Evolutionary conservation across 2,888 invertebrate genomes (phyloP).

Genomic region (Pachymerium ferrugineum): DNA sequence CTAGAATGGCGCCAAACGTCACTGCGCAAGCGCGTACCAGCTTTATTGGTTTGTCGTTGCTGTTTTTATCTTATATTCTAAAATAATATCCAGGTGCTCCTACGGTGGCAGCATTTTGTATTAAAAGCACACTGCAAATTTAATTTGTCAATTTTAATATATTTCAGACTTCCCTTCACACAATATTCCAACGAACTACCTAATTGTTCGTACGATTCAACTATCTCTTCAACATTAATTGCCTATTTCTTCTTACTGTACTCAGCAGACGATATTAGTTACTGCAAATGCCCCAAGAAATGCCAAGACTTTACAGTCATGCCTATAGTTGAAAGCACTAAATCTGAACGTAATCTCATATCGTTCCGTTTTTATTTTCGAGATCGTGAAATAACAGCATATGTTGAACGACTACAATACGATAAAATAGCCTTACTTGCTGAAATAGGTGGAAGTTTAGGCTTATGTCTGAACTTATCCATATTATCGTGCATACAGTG

Average conservation of each 20-base stretch:
- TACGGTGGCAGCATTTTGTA: too few species aligned
- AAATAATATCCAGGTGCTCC: too few species aligned
- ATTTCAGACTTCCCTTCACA: not conserved
- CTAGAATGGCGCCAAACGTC: too few species aligned
- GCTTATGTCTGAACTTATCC: not conserved
- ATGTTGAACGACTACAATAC: not conserved
- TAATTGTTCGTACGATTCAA: not conserved
- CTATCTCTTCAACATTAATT: not conserved
- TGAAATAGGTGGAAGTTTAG: not conserved
- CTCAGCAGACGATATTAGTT: not conserved
- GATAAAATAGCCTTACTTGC: not conserved
- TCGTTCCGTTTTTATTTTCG: not conserved
- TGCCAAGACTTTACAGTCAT: not conserved
- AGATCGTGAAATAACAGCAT: not conserved
- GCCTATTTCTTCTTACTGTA: not conserved
- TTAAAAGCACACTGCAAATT: too few species aligned
- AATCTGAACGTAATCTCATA: not conserved
- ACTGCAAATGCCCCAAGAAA: not conserved
- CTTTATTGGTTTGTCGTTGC: too few species aligned
- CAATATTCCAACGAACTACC: not conserved
- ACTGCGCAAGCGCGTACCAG: too few species aligned
- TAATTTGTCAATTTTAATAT: too few species aligned
- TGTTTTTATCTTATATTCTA: too few species aligned
- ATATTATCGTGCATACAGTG: not conserved
- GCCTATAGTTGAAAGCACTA: not conserved